These are phyloP conservation scores for Addax nasomaculatus DNA, from an alignment of 2,113 vertebrate species.

Conservation along the genomic window DNA sequence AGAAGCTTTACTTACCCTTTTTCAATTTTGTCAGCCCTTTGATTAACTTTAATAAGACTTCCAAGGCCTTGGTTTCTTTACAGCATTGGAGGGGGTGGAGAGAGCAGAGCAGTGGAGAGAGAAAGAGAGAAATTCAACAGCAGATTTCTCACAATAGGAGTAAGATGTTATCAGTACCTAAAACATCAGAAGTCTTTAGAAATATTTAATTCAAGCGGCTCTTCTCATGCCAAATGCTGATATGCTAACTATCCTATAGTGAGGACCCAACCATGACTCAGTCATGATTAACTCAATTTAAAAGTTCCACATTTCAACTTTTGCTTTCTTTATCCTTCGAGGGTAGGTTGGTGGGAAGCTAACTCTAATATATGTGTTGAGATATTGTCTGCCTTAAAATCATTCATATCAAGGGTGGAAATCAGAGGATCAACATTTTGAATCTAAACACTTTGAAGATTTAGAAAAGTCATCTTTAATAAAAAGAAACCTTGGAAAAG, in stretches of 20 bases:
- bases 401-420: not conserved
- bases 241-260: not conserved
- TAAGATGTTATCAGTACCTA: not conserved
- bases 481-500: not conserved
- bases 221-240: not conserved
- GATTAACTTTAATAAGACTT: constrained; percentile 44
- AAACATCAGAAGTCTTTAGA: not conserved
- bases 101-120: not conserved
- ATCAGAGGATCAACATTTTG: not conserved
- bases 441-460: not conserved
- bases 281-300: not conserved
- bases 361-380: not conserved
- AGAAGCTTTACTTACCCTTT: not conserved
- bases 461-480: not conserved
- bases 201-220: not conserved
- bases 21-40: not conserved
- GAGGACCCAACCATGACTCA: not conserved
- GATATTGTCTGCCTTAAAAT: not conserved
- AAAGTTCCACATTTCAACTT: not conserved
- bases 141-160: not conserved
- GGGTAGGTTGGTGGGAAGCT: not conserved
- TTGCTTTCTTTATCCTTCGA: not conserved
- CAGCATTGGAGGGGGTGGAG: not conserved
- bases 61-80: constrained; percentile 47
- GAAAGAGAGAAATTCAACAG: not conserved